Percentiles rank a stretch among this genome's conserved stretches.
Conservation (phyloP, 2,113 vertebrate species). For the Gorilla gorilla region DNA sequence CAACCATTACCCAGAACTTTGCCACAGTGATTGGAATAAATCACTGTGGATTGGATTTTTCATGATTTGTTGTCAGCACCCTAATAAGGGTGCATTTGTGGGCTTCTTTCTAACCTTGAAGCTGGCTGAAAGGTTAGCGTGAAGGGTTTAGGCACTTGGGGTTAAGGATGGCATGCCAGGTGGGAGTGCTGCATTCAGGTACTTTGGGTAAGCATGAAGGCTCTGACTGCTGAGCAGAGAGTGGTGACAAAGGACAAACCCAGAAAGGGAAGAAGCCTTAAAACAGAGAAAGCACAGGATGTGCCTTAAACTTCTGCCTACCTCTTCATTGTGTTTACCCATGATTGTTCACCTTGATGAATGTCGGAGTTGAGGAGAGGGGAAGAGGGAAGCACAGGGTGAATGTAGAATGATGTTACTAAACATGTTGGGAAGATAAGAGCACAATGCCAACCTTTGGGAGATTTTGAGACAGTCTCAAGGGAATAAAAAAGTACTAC, state of each 20-base stretch:
- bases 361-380: background rate
- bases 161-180: background rate
- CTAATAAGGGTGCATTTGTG: background rate
- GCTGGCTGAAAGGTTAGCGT: background rate
- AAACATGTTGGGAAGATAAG: background rate
- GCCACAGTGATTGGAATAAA: background rate
- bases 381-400: background rate
- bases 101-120: background rate
- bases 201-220: background rate
- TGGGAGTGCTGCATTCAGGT: background rate
- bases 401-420: background rate
- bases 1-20: constrained; percentile 27
- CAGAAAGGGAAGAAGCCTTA: background rate
- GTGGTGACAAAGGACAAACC: background rate
- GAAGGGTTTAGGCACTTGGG: background rate
- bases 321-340: background rate
- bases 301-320: background rate
- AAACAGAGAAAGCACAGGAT: background rate
- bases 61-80: background rate
- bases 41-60: background rate
- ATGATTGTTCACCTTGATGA: constrained; percentile 8
- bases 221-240: background rate
- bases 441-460: background rate
- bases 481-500: background rate
- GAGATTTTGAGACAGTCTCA: background rate